Conservation (phyloP, 2,797 vertebrate genomes). For the Amniataba percoides region DNA sequence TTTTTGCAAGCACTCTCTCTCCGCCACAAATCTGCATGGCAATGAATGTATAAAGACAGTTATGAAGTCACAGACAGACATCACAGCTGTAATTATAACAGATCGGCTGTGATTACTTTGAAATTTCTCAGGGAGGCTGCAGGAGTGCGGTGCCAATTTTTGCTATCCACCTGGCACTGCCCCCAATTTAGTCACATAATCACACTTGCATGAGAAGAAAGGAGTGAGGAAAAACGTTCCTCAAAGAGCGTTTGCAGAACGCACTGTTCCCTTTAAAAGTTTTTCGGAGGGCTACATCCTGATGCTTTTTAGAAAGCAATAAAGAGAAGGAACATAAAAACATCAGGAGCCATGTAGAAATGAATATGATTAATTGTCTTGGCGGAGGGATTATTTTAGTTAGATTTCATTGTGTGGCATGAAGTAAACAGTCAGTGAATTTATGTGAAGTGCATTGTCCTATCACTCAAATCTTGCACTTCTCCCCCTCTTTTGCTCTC, state of each 20-base stretch:
- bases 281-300: slow-evolving; percentile 8
- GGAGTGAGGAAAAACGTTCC: background rate
- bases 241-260: slow-evolving; percentile 12
- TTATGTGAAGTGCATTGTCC: slow-evolving; percentile 26
- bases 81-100: slow-evolving; percentile 59
- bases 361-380: slow-evolving; percentile 5
- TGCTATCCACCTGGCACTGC: slow-evolving; percentile 21
- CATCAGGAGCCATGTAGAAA: background rate
- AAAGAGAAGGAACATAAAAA: slow-evolving; percentile 12
- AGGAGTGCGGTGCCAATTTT: slow-evolving; percentile 33
- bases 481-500: slow-evolving; percentile 23
- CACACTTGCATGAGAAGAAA: slow-evolving; percentile 22
- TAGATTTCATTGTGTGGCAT: slow-evolving; percentile 19
- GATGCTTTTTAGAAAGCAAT: background rate
- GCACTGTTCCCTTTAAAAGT: slow-evolving; percentile 5
- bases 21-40: slow-evolving; percentile 27
- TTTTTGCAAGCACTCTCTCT: background rate
- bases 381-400: slow-evolving; percentile 28
- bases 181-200: slow-evolving; percentile 60
- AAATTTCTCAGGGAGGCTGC: slow-evolving; percentile 44
- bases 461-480: slow-evolving; percentile 62
- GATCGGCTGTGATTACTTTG: slow-evolving; percentile 58
- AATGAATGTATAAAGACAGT: slow-evolving; percentile 39
- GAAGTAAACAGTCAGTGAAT: slow-evolving; percentile 47
- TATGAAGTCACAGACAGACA: slow-evolving; percentile 43